Conservation (phyloP, 2,888 invertebrate species). For the Drosophila tanythrix region DNA sequence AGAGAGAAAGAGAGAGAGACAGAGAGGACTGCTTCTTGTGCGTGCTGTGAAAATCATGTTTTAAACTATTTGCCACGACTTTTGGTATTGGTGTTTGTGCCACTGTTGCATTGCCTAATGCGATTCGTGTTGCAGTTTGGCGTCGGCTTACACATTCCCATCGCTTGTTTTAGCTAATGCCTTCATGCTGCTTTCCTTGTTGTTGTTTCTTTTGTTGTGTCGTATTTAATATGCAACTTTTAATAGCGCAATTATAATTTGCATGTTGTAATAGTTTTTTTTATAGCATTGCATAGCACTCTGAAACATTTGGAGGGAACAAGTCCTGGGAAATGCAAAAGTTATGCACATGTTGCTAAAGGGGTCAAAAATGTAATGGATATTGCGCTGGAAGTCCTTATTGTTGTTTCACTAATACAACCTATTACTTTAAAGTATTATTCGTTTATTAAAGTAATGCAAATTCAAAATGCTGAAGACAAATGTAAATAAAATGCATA, state of each 20-base stretch:
- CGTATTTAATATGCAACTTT: constrained; percentile 77
- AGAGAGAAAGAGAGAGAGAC: constrained; percentile 15
- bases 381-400: constrained; percentile 10
- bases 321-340: constrained; percentile 28
- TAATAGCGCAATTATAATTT: constrained; percentile 80
- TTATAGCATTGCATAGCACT: constrained; percentile 37
- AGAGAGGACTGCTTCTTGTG: constrained; percentile 26
- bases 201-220: constrained; percentile 51
- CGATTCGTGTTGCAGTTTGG: constrained; percentile 51
- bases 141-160: constrained; percentile 65
- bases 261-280: constrained; percentile 74
- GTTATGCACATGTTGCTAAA: constrained; percentile 7
- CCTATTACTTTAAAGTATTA: not conserved
- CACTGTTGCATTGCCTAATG: constrained; percentile 36
- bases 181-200: constrained; percentile 17
- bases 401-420: not conserved
- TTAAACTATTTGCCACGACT: constrained; percentile 54
- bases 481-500: not conserved
- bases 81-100: constrained; percentile 17
- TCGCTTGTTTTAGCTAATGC: constrained; percentile 55
- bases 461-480: not conserved
- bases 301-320: constrained; percentile 25
- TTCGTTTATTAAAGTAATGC: not conserved
- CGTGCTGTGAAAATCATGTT: constrained; percentile 56
- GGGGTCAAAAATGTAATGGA: not conserved